A percentile compares a stretch with the other conserved stretches of the same genome.
These are phyloP conservation scores for Nanger granti DNA, from an alignment of 2,113 vertebrate species.

Conservation along the genomic window DNA sequence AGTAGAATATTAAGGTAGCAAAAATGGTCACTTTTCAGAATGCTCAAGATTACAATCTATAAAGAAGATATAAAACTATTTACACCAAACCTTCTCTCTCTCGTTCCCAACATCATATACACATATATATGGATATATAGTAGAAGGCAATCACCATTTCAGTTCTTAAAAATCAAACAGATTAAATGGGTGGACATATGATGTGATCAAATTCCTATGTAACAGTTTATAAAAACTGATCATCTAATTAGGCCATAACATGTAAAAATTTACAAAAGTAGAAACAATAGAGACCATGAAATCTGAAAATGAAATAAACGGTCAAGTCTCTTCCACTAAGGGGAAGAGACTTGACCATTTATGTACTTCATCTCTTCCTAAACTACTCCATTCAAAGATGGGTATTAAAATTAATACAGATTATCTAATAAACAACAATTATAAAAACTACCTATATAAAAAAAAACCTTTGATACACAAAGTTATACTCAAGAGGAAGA, in stretches of 20 bases:
- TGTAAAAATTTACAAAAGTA: neutral
- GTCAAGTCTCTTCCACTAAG: neutral
- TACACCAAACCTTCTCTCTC: neutral
- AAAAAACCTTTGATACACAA: neutral
- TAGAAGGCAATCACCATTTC: neutral
- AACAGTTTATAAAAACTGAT: neutral
- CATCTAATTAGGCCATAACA: neutral
- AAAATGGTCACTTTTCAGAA: neutral
- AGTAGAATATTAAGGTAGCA: neutral
- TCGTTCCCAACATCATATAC: neutral
- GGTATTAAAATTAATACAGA: neutral
- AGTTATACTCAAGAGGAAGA: neutral
- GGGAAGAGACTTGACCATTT: neutral
- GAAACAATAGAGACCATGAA: neutral
- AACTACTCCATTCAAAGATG: neutral
- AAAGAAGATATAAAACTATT: conserved; percentile 1
- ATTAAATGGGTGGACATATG: neutral
- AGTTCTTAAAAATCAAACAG: neutral
- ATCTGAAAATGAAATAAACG: neutral
- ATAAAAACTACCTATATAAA: neutral
- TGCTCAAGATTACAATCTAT: neutral
- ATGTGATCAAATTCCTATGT: neutral
- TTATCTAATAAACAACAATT: neutral
- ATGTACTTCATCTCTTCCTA: neutral
- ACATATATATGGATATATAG: neutral